Evolutionary conservation across 2,888 invertebrate genomes (phyloP).

Genomic region (Archaeoteleia sp.): DNA sequence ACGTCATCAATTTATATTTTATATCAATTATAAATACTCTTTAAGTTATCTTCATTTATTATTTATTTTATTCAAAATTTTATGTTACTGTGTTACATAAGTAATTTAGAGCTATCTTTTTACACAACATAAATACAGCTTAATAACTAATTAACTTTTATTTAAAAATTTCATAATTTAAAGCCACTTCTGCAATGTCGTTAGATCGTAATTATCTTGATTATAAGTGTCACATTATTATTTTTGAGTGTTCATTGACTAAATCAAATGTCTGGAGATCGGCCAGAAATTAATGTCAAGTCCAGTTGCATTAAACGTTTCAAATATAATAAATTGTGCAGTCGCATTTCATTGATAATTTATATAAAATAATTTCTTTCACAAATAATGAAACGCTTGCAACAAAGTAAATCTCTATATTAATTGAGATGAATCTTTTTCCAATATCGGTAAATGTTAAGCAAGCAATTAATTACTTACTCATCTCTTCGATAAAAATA

Average conservation of each 20-base stretch:
- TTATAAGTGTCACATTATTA: not conserved
- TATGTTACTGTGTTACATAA: too few species aligned
- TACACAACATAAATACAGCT: too few species aligned
- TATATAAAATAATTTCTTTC: not conserved
- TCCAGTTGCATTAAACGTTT: not conserved
- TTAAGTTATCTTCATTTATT: too few species aligned
- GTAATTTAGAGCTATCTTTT: too few species aligned
- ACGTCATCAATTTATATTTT: too few species aligned
- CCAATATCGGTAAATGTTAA: constrained; percentile 16
- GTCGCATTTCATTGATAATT: not conserved
- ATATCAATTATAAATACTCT: too few species aligned
- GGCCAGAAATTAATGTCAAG: not conserved
- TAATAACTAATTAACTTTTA: too few species aligned
- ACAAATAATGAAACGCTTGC: too few species aligned
- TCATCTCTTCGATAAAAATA: constrained; percentile 16
- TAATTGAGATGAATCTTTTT: constrained; percentile 2
- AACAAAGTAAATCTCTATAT: constrained; percentile 1
- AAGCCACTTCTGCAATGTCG: too few species aligned
- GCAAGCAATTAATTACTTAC: constrained; percentile 24
- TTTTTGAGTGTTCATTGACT: not conserved
- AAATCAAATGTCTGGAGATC: not conserved
- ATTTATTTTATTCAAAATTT: too few species aligned
- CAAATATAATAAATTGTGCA: too few species aligned
- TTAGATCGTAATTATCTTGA: not conserved
- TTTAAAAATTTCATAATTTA: too few species aligned